A percentile compares a stretch with the other conserved stretches of the same genome.
Conservation (phyloP, 2,113 vertebrate species). For the Boulengeromyrus knoepffleri region DNA sequence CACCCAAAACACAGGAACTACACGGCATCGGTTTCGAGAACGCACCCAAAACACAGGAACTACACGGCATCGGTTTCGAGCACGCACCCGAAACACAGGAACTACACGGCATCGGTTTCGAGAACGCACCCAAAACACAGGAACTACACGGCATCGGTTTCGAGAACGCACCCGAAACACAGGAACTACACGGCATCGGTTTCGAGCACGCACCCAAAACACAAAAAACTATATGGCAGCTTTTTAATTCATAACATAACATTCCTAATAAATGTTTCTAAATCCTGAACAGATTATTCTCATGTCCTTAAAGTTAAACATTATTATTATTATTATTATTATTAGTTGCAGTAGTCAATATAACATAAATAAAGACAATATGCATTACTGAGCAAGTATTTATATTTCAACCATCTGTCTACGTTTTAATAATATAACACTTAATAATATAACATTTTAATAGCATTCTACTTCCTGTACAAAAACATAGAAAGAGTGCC, state of each 20-base stretch:
- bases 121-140: too few species aligned
- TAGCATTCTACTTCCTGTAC: not conserved
- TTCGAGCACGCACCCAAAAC: too few species aligned
- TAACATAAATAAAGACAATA: not conserved
- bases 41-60: too few species aligned
- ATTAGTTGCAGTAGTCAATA: not conserved
- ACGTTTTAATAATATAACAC: not conserved
- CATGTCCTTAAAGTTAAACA: not conserved
- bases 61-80: too few species aligned
- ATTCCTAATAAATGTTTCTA: not conserved
- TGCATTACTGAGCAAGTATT: not conserved
- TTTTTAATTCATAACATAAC: not conserved
- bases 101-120: too few species aligned
- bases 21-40: not conserved
- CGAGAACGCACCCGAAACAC: not conserved
- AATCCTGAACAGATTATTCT: not conserved
- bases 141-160: not conserved
- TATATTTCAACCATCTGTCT: not conserved
- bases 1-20: not conserved
- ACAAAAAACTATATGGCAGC: too few species aligned
- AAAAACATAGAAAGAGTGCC: not conserved
- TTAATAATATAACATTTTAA: too few species aligned
- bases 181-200: too few species aligned
- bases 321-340: not conserved
- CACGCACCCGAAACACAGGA: too few species aligned